Base-by-base conservation (phyloP, 2,113 vertebrate genomes). In the Triplophysa siluroides region DNA sequence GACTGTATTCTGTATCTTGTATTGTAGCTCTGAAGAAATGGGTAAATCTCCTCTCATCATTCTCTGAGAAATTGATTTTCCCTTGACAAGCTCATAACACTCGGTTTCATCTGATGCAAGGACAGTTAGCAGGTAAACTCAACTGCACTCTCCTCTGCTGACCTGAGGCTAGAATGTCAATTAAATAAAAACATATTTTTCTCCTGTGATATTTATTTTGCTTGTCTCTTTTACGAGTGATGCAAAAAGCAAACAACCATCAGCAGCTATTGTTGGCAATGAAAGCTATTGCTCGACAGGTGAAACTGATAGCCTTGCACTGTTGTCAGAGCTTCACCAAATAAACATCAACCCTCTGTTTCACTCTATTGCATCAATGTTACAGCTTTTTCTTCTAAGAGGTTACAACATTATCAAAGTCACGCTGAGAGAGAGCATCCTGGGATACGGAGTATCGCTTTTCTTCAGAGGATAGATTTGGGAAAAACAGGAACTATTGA, bases 341-440 rank as follows among this genome's bases (percentile, higher is more conserved):
- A 89, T 81, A 86, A 85, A 88, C 83, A 82, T 88, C 83, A 88
- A 82, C 81, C 72, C 70, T 74, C 83, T 54, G 83, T 91, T 90
- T 90, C 88, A 86, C 76, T 81, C 26, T 72, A 66, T 91, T 89
- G 86, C 86, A 82, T 90, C 88, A 90, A 89, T 86, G 79, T 85
- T 86, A 83, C 85, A 3, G 83, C 80, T 64, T 63, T 38, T 41
- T 80, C 66, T 71, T 79, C 74, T 87, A 87, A 89, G 86, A 88
- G 87, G 82, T 85, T 85, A 78, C 79, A 68, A 62, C 21, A 41
- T 47, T 47, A 75, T 63, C 41, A 74, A 56, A 47, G 26, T 56
- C 3, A 1, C 29, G 38, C 24, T 61, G 33, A 67, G 41, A 19
- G 29, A 26, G 63, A n/a, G 72, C 9, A 63, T 62, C 58, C 47